Conservation (phyloP, 2,113 vertebrate species). For the Stictonetta naevosa region DNA sequence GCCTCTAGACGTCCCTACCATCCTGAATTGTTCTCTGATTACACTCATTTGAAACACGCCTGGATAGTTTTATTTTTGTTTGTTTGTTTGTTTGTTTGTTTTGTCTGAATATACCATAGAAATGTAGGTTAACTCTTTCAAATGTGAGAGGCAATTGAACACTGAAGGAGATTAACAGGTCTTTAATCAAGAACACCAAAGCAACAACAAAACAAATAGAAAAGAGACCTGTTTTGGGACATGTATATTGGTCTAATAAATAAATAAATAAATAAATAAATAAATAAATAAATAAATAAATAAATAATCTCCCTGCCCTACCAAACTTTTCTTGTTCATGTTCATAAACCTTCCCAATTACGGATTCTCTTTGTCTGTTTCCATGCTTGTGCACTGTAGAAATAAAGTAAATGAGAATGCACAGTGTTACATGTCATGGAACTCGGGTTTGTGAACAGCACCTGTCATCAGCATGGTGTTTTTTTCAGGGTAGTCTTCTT, state of each 20-base stretch:
- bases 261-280: too few species aligned
- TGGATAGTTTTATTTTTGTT: not conserved
- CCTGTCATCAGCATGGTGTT: not conserved
- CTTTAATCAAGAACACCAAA: too few species aligned
- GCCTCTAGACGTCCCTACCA: not conserved
- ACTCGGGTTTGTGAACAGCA: not conserved
- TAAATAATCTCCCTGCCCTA: not conserved
- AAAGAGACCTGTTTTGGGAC: not conserved
- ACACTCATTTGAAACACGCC: not conserved
- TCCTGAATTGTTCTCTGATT: not conserved
- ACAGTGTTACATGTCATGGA: not conserved
- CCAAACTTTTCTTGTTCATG: not conserved
- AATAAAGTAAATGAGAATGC: not conserved
- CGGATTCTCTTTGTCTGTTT: not conserved
- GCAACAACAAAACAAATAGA: too few species aligned
- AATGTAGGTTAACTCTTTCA: not conserved
- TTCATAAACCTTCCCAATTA: not conserved
- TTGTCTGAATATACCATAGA: not conserved
- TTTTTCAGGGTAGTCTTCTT: not conserved
- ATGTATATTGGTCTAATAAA: not conserved
- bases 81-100: too few species aligned
- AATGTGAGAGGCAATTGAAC: not conserved
- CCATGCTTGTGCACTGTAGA: not conserved
- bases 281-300: too few species aligned
- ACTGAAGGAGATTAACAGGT: not conserved